A percentile compares a stretch with the other conserved stretches of the same genome.
Evolutionary conservation across 2,888 invertebrate species (phyloP).

Genomic region (Syrphus vitripennis): DNA sequence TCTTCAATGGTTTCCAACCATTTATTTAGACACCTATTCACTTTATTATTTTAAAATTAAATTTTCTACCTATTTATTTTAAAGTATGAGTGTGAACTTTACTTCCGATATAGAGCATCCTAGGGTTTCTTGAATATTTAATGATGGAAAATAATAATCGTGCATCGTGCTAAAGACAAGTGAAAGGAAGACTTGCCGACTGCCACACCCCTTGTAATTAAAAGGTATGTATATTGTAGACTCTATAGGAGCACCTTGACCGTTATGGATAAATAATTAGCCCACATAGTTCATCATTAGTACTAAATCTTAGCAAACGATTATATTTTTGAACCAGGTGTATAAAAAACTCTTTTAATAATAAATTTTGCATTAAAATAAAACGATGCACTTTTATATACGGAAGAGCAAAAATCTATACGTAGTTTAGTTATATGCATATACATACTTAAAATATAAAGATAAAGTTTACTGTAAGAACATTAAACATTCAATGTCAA

Average conservation of each 20-base stretch:
- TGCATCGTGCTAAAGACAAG: slow-evolving; percentile 37
- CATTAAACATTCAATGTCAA: no score
- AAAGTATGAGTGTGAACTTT: not conserved
- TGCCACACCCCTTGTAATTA: not conserved
- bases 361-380: slow-evolving; percentile 38
- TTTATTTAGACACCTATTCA: no score
- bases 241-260: slow-evolving; percentile 42
- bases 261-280: slow-evolving; percentile 23
- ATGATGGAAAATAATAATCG: slow-evolving; percentile 48
- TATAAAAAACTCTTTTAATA: slow-evolving; percentile 57
- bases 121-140: slow-evolving; percentile 52
- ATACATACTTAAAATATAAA: no score
- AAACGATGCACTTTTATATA: not conserved
- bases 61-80: not conserved
- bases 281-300: slow-evolving; percentile 35
- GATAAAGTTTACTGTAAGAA: no score
- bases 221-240: not conserved
- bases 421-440: no score
- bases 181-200: not conserved
- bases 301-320: slow-evolving; percentile 62
- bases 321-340: slow-evolving; percentile 62
- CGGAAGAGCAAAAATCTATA: no score
- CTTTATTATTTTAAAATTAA: not conserved
- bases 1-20: no score
- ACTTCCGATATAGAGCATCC: slow-evolving; percentile 38